Base-by-base conservation (phyloP, 2,113 vertebrate genomes). In the Syngnathus typhle region DNA sequence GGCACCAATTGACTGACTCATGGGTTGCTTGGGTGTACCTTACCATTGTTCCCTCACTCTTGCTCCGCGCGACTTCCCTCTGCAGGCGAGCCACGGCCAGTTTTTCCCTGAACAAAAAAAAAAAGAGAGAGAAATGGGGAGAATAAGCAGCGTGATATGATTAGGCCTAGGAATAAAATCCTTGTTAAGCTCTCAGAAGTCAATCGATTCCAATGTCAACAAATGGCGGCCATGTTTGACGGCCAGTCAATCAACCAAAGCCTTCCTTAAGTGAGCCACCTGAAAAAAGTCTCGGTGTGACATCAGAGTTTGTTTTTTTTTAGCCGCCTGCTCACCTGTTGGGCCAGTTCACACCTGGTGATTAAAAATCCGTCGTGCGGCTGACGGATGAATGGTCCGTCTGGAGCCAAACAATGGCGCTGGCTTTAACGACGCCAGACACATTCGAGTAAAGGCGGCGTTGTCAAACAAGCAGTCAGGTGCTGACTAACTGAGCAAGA, bases 31-130 rank as follows among this genome's bases (percentile, higher is more conserved):
- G 47, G 37, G 67, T 63, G 58, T 77, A 79, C 71, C 70, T 81
- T 92, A 96, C 95, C 94, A 95, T 94, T 88, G 94, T 92, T 91
- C 89, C 92, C 89, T 95, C 92, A n/a, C 90, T 94, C 88, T 92
- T 89, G 85, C 90, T 94, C 72, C 90, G 92, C 61, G 92, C 91
- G 70, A 94, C 92, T 89, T 96, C 94, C 75, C 90, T 89, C 92
- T 95, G 94, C 85, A 96, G 89, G 69, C 90, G 91, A 89, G 93
- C 93, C 93, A 94, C 93, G 72, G 94, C 94, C 90, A 95, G 85
- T 90, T 96, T 96, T 91, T 96, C 94, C 91, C 95, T 96, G 10
- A 71, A 78, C 41, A 64, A 66, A 60, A 68, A 55, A 41, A 67
- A 46, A 23, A n/a, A 36, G 37, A 47, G 38, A 70, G 6, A 65